A percentile compares a stretch with the other conserved stretches of the same genome.
phyloP scores from a whole-genome alignment of 2,888 invertebrate genomes.

The Palloptera scutellata region DNA sequence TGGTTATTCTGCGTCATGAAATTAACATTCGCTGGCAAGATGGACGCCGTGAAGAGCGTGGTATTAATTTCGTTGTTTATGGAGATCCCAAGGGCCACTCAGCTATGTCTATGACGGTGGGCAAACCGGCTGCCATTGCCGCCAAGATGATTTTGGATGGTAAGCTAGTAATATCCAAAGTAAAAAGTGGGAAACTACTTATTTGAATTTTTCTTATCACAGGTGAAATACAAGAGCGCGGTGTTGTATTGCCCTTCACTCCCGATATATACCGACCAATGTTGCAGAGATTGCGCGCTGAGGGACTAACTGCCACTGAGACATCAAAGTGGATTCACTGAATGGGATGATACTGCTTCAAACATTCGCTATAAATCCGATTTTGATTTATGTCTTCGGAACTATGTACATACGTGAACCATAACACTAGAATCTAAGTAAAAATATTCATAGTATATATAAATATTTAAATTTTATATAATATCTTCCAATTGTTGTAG shows the following conservation, averaged over 20 bases:
- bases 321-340: slow-evolving; percentile 68
- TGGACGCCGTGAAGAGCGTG: slow-evolving; percentile 80
- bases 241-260: slow-evolving; percentile 90
- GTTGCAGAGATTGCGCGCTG: slow-evolving; percentile 82
- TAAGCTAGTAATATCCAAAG: slow-evolving; percentile 31
- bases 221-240: slow-evolving; percentile 94
- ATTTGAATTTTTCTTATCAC: neutral
- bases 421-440: too few species aligned
- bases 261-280: slow-evolving; percentile 94
- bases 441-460: too few species aligned
- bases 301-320: slow-evolving; percentile 80
- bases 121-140: slow-evolving; percentile 94
- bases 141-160: slow-evolving; percentile 96
- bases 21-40: slow-evolving; percentile 93
- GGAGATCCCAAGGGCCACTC: slow-evolving; percentile 85
- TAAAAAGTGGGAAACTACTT: neutral
- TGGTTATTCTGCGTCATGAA: slow-evolving; percentile 93
- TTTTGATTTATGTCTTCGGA: too few species aligned
- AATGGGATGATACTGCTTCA: slow-evolving; percentile 4
- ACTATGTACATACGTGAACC: too few species aligned
- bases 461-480: too few species aligned
- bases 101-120: slow-evolving; percentile 95
- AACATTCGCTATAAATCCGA: too few species aligned
- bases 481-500: too few species aligned
- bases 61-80: slow-evolving; percentile 88